phyloP scores from a whole-genome alignment of 2,113 vertebrate species.

The Hippocampus zosterae region DNA sequence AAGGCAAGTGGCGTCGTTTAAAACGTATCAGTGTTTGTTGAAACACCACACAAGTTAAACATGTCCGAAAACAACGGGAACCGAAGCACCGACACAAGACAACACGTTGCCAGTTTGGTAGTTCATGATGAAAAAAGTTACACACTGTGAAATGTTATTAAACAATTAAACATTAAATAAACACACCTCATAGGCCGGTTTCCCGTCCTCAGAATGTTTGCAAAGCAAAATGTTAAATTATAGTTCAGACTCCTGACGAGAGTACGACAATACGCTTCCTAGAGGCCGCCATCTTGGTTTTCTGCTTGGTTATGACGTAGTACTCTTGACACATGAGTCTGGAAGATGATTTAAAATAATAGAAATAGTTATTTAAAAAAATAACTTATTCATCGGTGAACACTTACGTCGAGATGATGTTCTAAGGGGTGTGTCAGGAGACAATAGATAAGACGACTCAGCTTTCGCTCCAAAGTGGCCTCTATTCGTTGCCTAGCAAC shows the following conservation, averaged over 20 bases:
- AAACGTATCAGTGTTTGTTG: background rate
- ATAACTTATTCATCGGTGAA: background rate
- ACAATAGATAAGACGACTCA: background rate
- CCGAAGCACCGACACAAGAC: background rate
- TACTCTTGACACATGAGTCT: no score
- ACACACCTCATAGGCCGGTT: background rate
- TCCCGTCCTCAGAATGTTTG: background rate
- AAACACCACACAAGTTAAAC: background rate
- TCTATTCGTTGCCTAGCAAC: constrained; percentile 49
- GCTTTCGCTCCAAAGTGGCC: background rate
- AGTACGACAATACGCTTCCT: background rate
- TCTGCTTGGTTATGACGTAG: background rate
- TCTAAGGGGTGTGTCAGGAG: background rate
- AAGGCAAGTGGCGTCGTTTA: background rate
- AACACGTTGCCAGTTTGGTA: background rate
- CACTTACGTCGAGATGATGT: background rate
- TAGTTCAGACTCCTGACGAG: background rate
- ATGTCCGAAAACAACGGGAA: background rate
- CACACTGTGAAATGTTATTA: background rate
- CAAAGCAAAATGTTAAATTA: background rate
- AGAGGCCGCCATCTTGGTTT: constrained; percentile 1
- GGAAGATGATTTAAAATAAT: background rate
- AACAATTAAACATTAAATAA: background rate
- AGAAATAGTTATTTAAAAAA: background rate
- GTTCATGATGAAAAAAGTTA: background rate